Percentiles rank a stretch among this genome's conserved stretches.
These are phyloP conservation scores for Platycercus adscitus DNA, from an alignment of 2,113 vertebrate species.

Conservation along the genomic window DNA sequence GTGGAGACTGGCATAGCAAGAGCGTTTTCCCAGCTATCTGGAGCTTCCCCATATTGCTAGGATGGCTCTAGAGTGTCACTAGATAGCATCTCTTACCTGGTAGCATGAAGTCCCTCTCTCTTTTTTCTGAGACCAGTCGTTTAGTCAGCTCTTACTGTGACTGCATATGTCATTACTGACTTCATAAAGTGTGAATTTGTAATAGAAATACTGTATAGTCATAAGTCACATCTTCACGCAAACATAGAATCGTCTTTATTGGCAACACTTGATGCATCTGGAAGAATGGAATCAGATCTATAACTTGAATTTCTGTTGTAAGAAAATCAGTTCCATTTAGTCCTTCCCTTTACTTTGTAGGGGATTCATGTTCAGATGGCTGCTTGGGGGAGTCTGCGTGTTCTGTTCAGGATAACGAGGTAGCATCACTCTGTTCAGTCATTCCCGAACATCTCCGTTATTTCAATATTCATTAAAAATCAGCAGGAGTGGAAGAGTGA, in stretches of 20 bases:
- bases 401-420: not conserved
- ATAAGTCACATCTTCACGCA: not conserved
- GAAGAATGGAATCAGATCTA: not conserved
- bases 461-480: not conserved
- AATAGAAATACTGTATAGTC: no score
- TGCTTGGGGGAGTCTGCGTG: not conserved
- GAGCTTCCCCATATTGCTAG: not conserved
- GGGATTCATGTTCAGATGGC: not conserved
- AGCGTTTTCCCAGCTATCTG: not conserved
- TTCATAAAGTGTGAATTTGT: not conserved
- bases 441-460: not conserved
- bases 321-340: not conserved
- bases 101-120: rapidly evolving
- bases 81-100: not conserved
- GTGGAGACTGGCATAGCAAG: rapidly evolving
- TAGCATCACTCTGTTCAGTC: not conserved
- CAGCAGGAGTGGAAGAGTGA: not conserved
- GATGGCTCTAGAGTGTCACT: not conserved
- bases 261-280: not conserved
- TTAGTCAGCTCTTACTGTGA: not conserved
- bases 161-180: not conserved
- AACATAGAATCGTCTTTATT: not conserved
- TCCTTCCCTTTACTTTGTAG: not conserved
- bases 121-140: not conserved
- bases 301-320: not conserved